Percentiles rank a stretch among this genome's conserved stretches.
Conservation (phyloP, 2,113 vertebrate genomes). For the Galemys pyrenaicus region DNA sequence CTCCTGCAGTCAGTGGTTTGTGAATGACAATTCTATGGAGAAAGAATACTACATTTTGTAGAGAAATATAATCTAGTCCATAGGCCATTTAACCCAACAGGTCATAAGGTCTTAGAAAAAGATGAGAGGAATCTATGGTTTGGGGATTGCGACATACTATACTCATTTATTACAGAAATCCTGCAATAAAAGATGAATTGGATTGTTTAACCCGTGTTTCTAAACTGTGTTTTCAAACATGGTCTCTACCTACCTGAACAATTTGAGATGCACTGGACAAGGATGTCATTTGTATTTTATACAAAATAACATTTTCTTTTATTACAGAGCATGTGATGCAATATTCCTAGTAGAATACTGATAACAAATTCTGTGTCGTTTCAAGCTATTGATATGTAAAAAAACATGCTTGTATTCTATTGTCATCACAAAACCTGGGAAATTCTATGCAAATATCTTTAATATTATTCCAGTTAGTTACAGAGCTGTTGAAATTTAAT, state of each 20-base stretch:
- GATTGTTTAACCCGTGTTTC: background rate
- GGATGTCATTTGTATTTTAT: background rate
- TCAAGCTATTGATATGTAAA: background rate
- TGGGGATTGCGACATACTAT: background rate
- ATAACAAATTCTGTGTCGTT: background rate
- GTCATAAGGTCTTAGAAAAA: background rate
- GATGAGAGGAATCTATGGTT: too few species aligned
- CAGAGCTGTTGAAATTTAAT: constrained; percentile 56
- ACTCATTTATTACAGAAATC: background rate
- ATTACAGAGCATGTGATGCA: background rate
- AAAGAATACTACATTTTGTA: background rate
- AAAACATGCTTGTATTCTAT: background rate
- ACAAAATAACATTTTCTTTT: background rate
- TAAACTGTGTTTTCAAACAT: constrained; percentile 1
- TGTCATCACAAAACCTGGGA: background rate
- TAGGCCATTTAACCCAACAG: background rate
- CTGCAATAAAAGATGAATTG: background rate
- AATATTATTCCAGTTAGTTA: constrained; percentile 41
- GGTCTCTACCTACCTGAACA: background rate
- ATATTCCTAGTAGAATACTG: background rate
- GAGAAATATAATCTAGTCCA: constrained; percentile 20
- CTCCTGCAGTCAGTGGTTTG: background rate
- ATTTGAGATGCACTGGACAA: background rate
- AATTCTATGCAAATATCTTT: constrained; percentile 61
- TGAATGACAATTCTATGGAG: background rate